These are phyloP conservation scores for Vesta saturnalis DNA, from an alignment of 2,888 invertebrate species.

Conservation along the genomic window DNA sequence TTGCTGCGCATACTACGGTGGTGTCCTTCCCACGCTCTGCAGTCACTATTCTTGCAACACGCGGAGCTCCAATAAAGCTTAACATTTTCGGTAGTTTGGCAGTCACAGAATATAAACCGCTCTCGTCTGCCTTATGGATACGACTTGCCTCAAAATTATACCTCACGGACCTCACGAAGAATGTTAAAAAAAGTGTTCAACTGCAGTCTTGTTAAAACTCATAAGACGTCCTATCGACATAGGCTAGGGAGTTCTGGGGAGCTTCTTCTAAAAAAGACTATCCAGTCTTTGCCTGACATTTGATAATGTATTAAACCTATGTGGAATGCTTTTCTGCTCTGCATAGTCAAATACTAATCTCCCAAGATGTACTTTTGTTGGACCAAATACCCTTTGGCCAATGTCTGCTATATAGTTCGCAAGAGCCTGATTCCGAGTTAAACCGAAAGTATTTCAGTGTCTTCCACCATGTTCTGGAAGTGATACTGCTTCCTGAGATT, in stretches of 20 bases:
- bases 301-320: neutral
- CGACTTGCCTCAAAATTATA: no score
- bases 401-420: no score
- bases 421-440: no score
- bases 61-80: neutral
- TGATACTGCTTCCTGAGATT: neutral
- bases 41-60: neutral
- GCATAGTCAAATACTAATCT: neutral
- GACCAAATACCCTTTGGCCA: neutral
- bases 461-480: neutral
- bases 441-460: no score
- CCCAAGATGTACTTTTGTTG: neutral
- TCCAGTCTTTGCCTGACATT: neutral
- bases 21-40: neutral
- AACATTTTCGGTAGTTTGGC: neutral
- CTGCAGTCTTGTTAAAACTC: neutral
- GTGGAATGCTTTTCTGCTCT: neutral
- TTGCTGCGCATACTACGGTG: neutral
- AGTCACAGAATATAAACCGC: neutral
- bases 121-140: neutral
- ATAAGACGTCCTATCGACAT: neutral
- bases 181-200: neutral
- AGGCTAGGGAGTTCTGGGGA: neutral
- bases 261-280: neutral
- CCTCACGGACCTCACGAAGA: neutral